Evolutionary conservation across 2,113 vertebrate genomes (phyloP), one percentile per base, ranked within the genome.

Genomic region (Upupa epops): DNA sequence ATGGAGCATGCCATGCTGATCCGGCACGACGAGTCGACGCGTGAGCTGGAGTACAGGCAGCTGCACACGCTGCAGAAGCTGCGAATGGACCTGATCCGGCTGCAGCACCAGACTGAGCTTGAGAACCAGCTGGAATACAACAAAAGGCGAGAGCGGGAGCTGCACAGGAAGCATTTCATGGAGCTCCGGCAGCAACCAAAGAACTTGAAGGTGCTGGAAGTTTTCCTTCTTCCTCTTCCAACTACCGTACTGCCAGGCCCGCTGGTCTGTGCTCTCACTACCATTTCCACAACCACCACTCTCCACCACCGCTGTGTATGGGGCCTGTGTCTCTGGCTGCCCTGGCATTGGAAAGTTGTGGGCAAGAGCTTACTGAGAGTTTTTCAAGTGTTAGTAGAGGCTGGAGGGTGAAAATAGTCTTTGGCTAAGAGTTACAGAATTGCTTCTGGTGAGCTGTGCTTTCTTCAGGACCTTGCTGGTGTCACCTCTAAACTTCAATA

Each of bases 91-190:
- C 98, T 99, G 95, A 99, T 99, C 98, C 98, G 99, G 58, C 98
- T 99, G 96, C 99, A 99, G 98, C 99, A 99, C 98, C 99, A 99
- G 98, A 99, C 99, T 2, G 99, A 99, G 97, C 98, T 99, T 74
- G 99, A 99, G 96, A 99, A 99, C 97, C 99, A 99, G 98, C 98
- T 99, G 84, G 99, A 99, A 81, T 99, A 99, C 98, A 99, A 99
- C 98, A 99, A 99, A 96, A 97, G 99, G 73, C 97, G 99, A 7
- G 99, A 99, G 96, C 97, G 99, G 37, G 99, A 99, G 95, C 98
- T 99, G 96, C 99, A 99, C 97, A 98, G 99, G 95, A 99, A 99
- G 96, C 99, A 99, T 48, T 99, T 99, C 95, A 98, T 99, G 97
- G 99, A 99, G 97, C 98, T 99, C 83, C 98, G 99, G 97, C 99